phyloP scores from a whole-genome alignment of 2,888 invertebrate species.

The Drosophila mayaguana region DNA sequence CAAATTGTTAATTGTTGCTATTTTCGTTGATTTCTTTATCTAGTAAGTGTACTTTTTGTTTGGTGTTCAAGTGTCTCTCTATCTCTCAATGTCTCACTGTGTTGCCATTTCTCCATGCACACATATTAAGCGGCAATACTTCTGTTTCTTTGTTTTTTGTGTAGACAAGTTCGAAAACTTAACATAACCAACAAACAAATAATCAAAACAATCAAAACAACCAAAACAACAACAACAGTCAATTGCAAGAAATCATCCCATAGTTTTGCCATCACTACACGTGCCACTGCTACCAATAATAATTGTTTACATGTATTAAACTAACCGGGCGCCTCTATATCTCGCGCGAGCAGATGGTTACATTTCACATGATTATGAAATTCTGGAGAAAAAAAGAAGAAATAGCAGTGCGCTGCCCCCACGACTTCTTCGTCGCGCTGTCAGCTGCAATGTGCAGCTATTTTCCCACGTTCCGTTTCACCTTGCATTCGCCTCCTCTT shows the following conservation, averaged over 20 bases:
- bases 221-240: slow-evolving; percentile 33
- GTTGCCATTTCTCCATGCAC: slow-evolving; percentile 56
- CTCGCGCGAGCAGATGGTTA: slow-evolving; percentile 1
- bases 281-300: slow-evolving; percentile 36
- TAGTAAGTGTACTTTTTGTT: slow-evolving; percentile 51
- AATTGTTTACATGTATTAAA: slow-evolving; percentile 5
- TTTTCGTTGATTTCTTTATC: slow-evolving; percentile 53
- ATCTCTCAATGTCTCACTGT: slow-evolving; percentile 58
- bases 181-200: slow-evolving; percentile 46
- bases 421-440: slow-evolving; percentile 9
- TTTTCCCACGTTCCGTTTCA: slow-evolving; percentile 34
- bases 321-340: not conserved
- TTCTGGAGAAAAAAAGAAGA: slow-evolving; percentile 12
- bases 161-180: slow-evolving; percentile 18
- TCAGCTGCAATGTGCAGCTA: slow-evolving; percentile 57
- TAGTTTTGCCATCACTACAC: slow-evolving; percentile 26
- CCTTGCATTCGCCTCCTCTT: slow-evolving; percentile 27
- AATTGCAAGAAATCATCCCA: slow-evolving; percentile 22
- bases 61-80: slow-evolving; percentile 59
- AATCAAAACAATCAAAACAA: slow-evolving; percentile 1
- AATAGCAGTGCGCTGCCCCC: not conserved
- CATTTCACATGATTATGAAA: slow-evolving; percentile 52
- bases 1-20: slow-evolving; percentile 55
- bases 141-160: slow-evolving; percentile 28
- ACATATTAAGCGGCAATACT: slow-evolving; percentile 52